Conservation (phyloP, 2,113 vertebrate genomes). For the Cettia cetti region DNA sequence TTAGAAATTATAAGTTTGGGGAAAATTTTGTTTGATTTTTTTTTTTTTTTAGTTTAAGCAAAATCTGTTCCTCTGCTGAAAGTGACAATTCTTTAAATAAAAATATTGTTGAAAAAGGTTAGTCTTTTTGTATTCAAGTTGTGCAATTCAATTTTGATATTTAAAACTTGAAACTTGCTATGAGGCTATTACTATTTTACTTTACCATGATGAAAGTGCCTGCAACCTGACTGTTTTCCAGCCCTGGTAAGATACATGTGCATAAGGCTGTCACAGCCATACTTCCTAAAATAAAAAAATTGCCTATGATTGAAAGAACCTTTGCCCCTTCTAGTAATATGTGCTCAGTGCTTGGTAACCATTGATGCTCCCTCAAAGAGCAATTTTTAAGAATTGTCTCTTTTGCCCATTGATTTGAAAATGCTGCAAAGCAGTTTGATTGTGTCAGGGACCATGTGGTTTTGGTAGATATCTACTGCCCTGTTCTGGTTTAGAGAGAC, state of each 20-base stretch:
- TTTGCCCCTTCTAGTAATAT: not conserved
- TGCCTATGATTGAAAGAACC: not conserved
- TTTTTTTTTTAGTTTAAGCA: constrained; percentile 1
- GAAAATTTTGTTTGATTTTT: not conserved
- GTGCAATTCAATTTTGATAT: not conserved
- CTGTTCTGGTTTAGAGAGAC: too few species aligned
- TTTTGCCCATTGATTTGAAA: not conserved
- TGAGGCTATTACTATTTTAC: not conserved
- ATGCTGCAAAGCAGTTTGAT: not conserved
- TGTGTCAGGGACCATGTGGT: not conserved
- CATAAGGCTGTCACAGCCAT: not conserved
- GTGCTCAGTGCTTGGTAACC: not conserved
- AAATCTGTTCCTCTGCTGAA: constrained; percentile 57
- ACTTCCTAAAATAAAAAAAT: not conserved
- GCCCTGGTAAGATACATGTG: not conserved
- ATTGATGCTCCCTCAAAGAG: not conserved
- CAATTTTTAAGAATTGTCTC: not conserved
- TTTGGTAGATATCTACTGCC: not conserved
- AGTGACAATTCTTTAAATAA: constrained; percentile 52
- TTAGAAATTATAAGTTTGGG: constrained; percentile 51
- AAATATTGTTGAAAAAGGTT: constrained; percentile 49
- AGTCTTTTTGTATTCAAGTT: constrained; percentile 54
- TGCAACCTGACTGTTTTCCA: not conserved
- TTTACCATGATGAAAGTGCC: not conserved
- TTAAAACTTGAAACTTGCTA: not conserved